A percentile compares a stretch with the other conserved stretches of the same genome.
phyloP scores from a whole-genome alignment of 2,113 vertebrate genomes.

The Pangasianodon hypophthalmus region DNA sequence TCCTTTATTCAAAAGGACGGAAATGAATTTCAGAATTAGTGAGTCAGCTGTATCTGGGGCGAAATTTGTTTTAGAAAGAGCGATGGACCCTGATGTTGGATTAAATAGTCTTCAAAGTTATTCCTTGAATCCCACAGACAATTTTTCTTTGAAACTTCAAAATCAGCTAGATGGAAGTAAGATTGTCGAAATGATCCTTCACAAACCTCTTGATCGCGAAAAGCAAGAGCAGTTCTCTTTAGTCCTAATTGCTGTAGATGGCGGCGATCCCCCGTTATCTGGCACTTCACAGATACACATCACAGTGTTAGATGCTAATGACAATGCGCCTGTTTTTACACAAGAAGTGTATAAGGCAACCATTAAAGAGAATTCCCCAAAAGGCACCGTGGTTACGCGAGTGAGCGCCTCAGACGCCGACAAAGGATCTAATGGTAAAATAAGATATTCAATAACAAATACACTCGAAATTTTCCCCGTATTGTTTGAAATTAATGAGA shows the following conservation, averaged over 20 bases:
- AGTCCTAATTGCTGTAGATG: constrained; percentile 61
- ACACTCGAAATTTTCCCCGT: constrained; percentile 48
- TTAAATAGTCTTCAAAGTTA: constrained; percentile 74
- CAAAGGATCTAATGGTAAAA: constrained; percentile 62
- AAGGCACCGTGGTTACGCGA: constrained; percentile 56
- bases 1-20: constrained; percentile 67
- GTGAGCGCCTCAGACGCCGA: constrained; percentile 71
- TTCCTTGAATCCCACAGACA: constrained; percentile 63
- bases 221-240: constrained; percentile 42
- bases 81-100: constrained; percentile 74
- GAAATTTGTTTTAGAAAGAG: constrained; percentile 73
- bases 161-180: constrained; percentile 57
- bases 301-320: constrained; percentile 51
- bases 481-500: constrained; percentile 63
- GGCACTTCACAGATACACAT: constrained; percentile 59
- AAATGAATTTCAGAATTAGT: constrained; percentile 70
- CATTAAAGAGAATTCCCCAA: constrained; percentile 63
- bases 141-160: constrained; percentile 66
- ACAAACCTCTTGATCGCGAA: constrained; percentile 64
- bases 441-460: constrained; percentile 67
- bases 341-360: constrained; percentile 50
- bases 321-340: constrained; percentile 62
- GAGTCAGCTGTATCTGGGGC: constrained; percentile 66
- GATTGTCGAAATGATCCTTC: constrained; percentile 62
- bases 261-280: constrained; percentile 57